Evolutionary conservation across 2,797 vertebrate genomes (phyloP), one percentile per base, ranked within the genome.

Genomic region (Sebastes itinus): DNA sequence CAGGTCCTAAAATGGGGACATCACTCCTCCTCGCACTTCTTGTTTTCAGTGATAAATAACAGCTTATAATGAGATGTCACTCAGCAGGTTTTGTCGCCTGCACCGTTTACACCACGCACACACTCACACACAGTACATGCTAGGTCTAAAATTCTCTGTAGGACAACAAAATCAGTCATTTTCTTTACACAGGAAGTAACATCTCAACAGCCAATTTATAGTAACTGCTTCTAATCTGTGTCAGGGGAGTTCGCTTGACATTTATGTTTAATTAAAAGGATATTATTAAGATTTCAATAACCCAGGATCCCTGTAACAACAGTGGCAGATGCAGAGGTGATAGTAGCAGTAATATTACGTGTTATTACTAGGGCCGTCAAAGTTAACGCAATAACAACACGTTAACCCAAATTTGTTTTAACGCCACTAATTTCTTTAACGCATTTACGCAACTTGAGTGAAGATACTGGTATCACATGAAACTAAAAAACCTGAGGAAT

Each of bases 31-130:
- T n/a, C 4, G 5, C 64, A 38, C 74, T 60, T 81, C 70, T 5
- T 70, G 52, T 64, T 81, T 83, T 60, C 65, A 69, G 61, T 69
- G 56, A 79, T 75, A 71, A 78, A 80, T 25, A 75, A 58, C 72
- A 65, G 55, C 69, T 64, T 2, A 28, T 75, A 69, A 83, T 65
- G 54, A 83, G 65, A 65, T 65, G 75, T 73, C 80, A 72, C 77
- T 86, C 78, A 6, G 32, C 70, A 20, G 4, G 63, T 59, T 56
- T 14, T 6, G n/a, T 14, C 9, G 1, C 16, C 59, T 16, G 23
- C 14, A 9, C 58, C 52, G 32, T 49, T 58, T 25, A 56, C 58
- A 46, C 63, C 52, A 7, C 16, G 16, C 42, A 46, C 42, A 46
- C 42, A 46, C 42, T 46, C 55, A 28, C 32, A 49, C 25, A 42